Evolutionary conservation across 2,113 vertebrate species (phyloP).

Genomic region (Oryzias curvinotus): DNA sequence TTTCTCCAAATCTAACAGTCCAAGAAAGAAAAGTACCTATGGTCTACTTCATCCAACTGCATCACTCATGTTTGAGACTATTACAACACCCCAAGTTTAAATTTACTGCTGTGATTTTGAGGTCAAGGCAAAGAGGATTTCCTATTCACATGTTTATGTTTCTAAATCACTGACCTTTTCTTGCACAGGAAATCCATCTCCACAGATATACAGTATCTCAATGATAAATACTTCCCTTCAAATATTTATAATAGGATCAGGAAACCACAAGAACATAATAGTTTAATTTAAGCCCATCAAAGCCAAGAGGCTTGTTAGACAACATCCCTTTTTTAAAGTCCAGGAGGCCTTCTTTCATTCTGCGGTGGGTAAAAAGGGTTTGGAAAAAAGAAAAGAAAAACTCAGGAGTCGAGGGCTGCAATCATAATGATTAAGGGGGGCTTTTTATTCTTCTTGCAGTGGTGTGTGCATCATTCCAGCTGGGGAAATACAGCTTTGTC

Average conservation of each 20-base stretch:
- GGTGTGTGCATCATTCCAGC: slow-evolving; percentile 67
- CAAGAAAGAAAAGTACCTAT: background rate
- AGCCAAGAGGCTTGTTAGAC: slow-evolving; percentile 65
- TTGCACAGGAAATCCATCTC: slow-evolving; percentile 77
- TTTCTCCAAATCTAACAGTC: slow-evolving; percentile 18
- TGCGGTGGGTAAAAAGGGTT: slow-evolving; percentile 40
- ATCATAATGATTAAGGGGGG: slow-evolving; percentile 75
- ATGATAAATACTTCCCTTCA: slow-evolving; percentile 81
- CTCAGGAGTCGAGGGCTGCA: slow-evolving; percentile 62
- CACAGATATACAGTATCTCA: slow-evolving; percentile 78
- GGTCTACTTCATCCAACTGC: too few relatives aligned
- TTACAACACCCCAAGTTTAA: slow-evolving; percentile 41
- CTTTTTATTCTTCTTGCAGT: slow-evolving; percentile 56
- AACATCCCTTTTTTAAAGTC: slow-evolving; percentile 55
- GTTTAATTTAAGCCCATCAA: slow-evolving; percentile 75
- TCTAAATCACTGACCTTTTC: slow-evolving; percentile 75
- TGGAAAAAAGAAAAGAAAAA: slow-evolving; percentile 11
- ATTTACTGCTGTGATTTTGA: slow-evolving; percentile 33
- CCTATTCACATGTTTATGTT: slow-evolving; percentile 69
- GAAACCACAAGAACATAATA: slow-evolving; percentile 76
- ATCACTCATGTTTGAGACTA: background rate
- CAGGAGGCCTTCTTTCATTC: slow-evolving; percentile 47
- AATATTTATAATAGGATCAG: slow-evolving; percentile 79
- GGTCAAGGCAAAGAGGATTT: slow-evolving; percentile 53
- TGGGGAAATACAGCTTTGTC: slow-evolving; percentile 62